Evolutionary conservation across 1,140 invertebrate genomes (phyloP).

Genomic region (Heliconius melpomene): DNA sequence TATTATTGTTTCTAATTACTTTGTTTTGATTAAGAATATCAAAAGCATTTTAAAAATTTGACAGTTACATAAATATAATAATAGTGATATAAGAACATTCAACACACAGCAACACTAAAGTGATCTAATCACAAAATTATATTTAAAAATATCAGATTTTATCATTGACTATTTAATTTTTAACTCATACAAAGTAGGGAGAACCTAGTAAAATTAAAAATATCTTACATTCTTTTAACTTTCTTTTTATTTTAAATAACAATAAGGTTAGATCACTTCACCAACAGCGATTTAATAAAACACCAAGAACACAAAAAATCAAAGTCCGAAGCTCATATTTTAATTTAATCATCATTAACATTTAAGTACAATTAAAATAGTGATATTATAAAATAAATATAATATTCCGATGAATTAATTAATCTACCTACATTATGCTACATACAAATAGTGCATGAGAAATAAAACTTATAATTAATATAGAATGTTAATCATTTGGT

Average conservation of each 20-base stretch:
- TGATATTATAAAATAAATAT: slow-evolving; percentile 61
- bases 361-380: slow-evolving; percentile 57
- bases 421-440: slow-evolving; percentile 34
- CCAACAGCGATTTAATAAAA: neutral
- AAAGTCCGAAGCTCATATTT: slow-evolving; percentile 53
- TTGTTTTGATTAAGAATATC: too few relatives aligned
- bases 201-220: too few relatives aligned
- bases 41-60: too few relatives aligned
- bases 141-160: too few relatives aligned
- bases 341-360: slow-evolving; percentile 64
- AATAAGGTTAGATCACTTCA: neutral
- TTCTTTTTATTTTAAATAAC: too few relatives aligned
- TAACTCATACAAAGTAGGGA: too few relatives aligned
- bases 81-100: neutral
- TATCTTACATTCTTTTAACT: too few relatives aligned
- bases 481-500: neutral
- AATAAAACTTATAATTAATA: neutral
- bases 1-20: too few relatives aligned
- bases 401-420: slow-evolving; percentile 36
- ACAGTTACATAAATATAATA: neutral
- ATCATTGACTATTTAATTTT: too few relatives aligned
- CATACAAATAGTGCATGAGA: slow-evolving; percentile 25
- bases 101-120: neutral
- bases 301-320: slow-evolving; percentile 2
- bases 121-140: neutral